A percentile compares a stretch with the other conserved stretches of the same genome.
phyloP scores from a whole-genome alignment of 2,888 invertebrate genomes.

The Trichopria drosophilae region DNA sequence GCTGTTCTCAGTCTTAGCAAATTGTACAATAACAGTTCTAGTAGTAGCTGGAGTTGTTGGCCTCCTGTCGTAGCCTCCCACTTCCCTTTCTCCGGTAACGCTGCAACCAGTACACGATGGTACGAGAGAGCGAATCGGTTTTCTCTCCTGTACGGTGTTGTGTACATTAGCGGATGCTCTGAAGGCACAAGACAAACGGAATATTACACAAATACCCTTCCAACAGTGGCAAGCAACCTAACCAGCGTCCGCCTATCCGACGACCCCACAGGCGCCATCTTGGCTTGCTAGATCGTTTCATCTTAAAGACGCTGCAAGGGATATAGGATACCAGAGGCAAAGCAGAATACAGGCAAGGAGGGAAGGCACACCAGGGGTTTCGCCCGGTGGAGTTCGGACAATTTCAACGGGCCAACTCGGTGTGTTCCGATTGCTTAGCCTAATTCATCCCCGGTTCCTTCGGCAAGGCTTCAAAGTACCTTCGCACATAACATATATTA shows the following conservation, averaged over 20 bases:
- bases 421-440: slow-evolving; percentile 56
- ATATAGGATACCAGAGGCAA: slow-evolving; percentile 36
- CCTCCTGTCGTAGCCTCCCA: slow-evolving; percentile 41
- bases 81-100: slow-evolving; percentile 35
- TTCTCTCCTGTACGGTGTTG: slow-evolving; percentile 49
- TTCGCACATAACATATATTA: too few relatives aligned
- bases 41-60: slow-evolving; percentile 46
- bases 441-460: slow-evolving; percentile 49
- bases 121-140: too few relatives aligned
- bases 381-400: slow-evolving; percentile 49
- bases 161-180: slow-evolving; percentile 58
- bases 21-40: slow-evolving; percentile 59
- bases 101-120: too few relatives aligned
- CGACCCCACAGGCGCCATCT: slow-evolving; percentile 44
- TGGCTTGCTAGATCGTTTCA: slow-evolving; percentile 51
- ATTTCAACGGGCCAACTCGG: slow-evolving; percentile 46
- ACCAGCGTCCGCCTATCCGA: slow-evolving; percentile 30
- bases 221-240: slow-evolving; percentile 12
- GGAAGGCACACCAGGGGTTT: slow-evolving; percentile 48
- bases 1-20: slow-evolving; percentile 53
- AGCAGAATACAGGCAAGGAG: slow-evolving; percentile 36
- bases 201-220: slow-evolving; percentile 58
- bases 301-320: slow-evolving; percentile 43
- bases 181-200: slow-evolving; percentile 56
- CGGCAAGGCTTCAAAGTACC: slow-evolving; percentile 38